Percentiles rank a stretch among this genome's conserved stretches.
Conservation (phyloP, 2,113 vertebrate species). For the Callorhinus ursinus region DNA sequence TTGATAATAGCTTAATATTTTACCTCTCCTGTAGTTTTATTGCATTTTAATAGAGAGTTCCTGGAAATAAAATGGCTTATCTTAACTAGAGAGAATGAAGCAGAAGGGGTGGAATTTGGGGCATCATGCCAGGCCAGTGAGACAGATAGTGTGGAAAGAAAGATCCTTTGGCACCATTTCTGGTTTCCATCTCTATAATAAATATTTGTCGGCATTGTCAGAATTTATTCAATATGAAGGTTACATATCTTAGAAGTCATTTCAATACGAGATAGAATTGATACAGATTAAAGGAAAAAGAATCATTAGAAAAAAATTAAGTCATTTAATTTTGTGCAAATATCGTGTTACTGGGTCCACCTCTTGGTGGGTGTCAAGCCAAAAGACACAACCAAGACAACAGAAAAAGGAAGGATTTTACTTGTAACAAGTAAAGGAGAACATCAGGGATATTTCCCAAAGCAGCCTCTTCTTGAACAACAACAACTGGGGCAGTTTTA, state of each 20-base stretch:
- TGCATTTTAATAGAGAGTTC: slow-evolving; percentile 65
- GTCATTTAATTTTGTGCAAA: neutral
- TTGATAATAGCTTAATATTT: slow-evolving; percentile 74
- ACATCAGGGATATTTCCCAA: neutral
- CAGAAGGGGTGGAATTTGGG: neutral
- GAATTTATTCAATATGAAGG: neutral
- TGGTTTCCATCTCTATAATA: neutral
- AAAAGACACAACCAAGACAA: neutral
- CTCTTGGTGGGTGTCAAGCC: neutral
- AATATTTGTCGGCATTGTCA: neutral
- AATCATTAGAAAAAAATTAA: neutral
- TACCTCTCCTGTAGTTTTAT: slow-evolving; percentile 59
- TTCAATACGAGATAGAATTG: neutral
- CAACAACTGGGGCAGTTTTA: neutral
- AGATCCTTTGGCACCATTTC: neutral
- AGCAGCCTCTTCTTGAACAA: neutral
- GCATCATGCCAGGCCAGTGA: neutral
- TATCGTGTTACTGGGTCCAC: neutral
- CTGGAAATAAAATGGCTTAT: slow-evolving; percentile 54
- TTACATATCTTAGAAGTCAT: neutral
- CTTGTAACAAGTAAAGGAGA: neutral
- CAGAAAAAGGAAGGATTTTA: neutral
- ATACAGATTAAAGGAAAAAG: neutral
- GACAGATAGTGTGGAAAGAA: neutral
- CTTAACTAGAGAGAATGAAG: slow-evolving; percentile 15